Conservation (phyloP, 2,888 invertebrate species). For the Scaeva pyrastri region DNA sequence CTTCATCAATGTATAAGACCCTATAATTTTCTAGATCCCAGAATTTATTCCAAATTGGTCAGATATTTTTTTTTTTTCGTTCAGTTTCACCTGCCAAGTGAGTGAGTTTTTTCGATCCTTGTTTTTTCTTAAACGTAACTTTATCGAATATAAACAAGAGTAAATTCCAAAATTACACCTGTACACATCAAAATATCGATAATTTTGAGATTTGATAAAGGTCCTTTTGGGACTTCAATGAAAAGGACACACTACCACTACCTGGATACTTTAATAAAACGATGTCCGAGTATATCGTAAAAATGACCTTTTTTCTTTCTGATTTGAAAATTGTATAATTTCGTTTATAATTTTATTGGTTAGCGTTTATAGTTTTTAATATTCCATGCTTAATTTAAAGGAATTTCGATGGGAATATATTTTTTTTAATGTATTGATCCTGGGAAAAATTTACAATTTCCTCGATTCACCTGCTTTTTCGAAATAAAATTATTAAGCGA, state of each 20-base stretch:
- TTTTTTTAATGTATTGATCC: slow-evolving; percentile 3
- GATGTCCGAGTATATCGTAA: slow-evolving; percentile 5
- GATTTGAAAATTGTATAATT: slow-evolving; percentile 10
- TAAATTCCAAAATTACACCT: slow-evolving; percentile 68
- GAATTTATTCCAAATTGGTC: slow-evolving; percentile 62
- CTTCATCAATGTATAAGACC: slow-evolving; percentile 42
- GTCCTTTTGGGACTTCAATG: neutral
- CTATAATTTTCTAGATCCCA: slow-evolving; percentile 68
- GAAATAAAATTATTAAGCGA: neutral
- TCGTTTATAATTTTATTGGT: slow-evolving; percentile 5
- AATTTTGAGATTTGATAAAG: slow-evolving; percentile 62
- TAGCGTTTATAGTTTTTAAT: slow-evolving; percentile 21
- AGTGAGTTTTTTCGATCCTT: slow-evolving; percentile 8
- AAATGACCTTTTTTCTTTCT: slow-evolving; percentile 11
- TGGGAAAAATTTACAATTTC: slow-evolving; percentile 11
- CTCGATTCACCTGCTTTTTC: neutral
- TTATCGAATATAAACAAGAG: slow-evolving; percentile 47
- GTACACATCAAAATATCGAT: slow-evolving; percentile 57
- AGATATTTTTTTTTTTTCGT: slow-evolving; percentile 14
- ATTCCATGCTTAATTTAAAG: slow-evolving; percentile 12
- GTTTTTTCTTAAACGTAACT: slow-evolving; percentile 14
- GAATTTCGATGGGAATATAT: slow-evolving; percentile 14
- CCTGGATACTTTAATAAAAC: too few relatives aligned
- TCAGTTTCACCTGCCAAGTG: slow-evolving; percentile 50
- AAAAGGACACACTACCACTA: neutral